Conservation (phyloP, 2,113 vertebrate genomes). For the Dicaeum eximium region DNA sequence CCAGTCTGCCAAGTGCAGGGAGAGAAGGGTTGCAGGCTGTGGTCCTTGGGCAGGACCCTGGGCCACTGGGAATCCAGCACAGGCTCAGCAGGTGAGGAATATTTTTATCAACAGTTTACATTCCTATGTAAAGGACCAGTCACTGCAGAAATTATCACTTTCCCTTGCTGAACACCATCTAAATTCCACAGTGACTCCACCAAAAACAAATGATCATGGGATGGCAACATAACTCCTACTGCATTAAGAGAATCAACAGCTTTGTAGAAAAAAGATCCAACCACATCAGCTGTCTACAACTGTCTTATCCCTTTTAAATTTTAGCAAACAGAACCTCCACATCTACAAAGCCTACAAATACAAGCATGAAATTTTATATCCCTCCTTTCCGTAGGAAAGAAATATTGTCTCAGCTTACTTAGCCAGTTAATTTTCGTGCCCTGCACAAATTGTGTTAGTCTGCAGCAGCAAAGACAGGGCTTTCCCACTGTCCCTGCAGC, state of each 20-base stretch:
- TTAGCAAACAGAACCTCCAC: not conserved
- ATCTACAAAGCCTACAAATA: not conserved
- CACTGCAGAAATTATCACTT: not conserved
- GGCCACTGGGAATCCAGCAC: not conserved
- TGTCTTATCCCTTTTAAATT: not conserved
- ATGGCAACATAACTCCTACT: not conserved
- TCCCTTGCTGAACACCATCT: not conserved
- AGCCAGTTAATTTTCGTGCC: not conserved
- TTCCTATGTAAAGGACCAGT: not conserved
- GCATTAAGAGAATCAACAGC: not conserved
- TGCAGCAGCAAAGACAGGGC: not conserved
- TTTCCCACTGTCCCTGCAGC: not conserved
- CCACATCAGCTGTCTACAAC: not conserved
- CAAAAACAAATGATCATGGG: rapidly evolving
- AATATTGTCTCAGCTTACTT: not conserved
- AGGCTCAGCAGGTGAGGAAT: not conserved
- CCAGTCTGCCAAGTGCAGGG: not conserved
- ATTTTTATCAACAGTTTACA: not conserved
- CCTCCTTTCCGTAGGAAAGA: not conserved
- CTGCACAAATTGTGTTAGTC: not conserved
- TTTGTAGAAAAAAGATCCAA: not conserved
- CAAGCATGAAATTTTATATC: not conserved
- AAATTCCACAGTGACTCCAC: not conserved
- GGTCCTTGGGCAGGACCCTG: not conserved
- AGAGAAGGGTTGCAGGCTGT: not conserved